Evolutionary conservation across 2,113 vertebrate genomes (phyloP).

Genomic region (Erythrocercus mccallii): DNA sequence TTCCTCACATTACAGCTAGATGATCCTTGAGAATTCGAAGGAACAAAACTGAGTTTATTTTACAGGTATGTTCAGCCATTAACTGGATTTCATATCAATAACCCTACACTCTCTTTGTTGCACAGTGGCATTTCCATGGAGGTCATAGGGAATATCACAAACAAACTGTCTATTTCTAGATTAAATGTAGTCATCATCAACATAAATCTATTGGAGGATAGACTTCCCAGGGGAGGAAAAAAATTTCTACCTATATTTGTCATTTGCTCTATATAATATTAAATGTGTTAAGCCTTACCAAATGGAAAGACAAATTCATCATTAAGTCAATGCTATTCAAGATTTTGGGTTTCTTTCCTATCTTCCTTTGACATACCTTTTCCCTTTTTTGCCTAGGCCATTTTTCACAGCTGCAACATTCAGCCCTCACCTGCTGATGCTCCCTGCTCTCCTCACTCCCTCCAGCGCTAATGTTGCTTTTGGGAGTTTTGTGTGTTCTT

Average conservation of each 20-base stretch:
- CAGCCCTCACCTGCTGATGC: background rate
- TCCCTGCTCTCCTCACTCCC: background rate
- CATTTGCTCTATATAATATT: background rate
- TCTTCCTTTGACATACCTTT: background rate
- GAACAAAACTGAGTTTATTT: background rate
- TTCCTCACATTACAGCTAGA: background rate
- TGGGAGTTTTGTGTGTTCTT: background rate
- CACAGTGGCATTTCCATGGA: background rate
- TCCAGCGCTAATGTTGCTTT: background rate
- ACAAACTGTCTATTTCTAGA: background rate
- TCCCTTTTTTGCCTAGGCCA: background rate
- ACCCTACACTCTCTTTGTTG: background rate
- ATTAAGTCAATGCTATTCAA: background rate
- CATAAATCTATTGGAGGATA: background rate
- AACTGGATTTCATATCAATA: background rate
- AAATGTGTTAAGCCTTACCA: background rate
- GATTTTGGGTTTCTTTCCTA: background rate
- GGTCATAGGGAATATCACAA: background rate
- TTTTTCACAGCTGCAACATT: background rate
- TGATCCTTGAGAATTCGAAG: background rate
- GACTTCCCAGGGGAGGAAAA: background rate
- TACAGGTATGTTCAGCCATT: background rate
- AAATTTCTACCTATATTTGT: background rate
- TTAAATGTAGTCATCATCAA: background rate
- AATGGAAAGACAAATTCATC: background rate